These are phyloP conservation scores for Lontra canadensis DNA, from an alignment of 2,113 vertebrate species.

Conservation along the genomic window DNA sequence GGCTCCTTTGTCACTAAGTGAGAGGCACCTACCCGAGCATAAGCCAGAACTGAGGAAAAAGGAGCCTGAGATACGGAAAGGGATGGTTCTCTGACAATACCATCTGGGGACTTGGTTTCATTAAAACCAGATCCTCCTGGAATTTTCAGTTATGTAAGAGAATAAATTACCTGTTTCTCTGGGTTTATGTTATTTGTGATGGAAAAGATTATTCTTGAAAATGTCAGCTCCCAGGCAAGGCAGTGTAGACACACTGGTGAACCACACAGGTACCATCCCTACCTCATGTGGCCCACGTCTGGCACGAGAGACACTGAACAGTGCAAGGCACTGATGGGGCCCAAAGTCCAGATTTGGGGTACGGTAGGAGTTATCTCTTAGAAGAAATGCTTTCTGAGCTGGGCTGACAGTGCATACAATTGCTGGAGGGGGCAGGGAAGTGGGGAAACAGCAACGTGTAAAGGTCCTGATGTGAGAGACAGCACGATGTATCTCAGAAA, in stretches of 20 bases:
- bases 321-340: background rate
- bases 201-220: background rate
- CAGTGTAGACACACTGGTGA: background rate
- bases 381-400: background rate
- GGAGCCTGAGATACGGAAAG: background rate
- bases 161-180: background rate
- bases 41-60: background rate
- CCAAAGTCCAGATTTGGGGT: background rate
- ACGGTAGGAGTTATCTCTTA: background rate
- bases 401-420: background rate
- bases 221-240: background rate
- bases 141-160: background rate
- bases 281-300: accelerated
- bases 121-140: background rate
- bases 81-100: background rate
- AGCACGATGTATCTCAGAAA: background rate
- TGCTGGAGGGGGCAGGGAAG: background rate
- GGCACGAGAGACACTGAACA: background rate
- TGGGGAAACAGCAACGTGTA: background rate
- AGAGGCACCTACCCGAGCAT: background rate
- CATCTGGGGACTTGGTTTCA: background rate
- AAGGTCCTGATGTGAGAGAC: background rate
- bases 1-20: background rate
- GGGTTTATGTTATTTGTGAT: background rate
- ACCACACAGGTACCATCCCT: background rate